Conservation (phyloP, 37 sponge, comb jelly and placozoan genomes). For the Hormiphora californensis region DNA sequence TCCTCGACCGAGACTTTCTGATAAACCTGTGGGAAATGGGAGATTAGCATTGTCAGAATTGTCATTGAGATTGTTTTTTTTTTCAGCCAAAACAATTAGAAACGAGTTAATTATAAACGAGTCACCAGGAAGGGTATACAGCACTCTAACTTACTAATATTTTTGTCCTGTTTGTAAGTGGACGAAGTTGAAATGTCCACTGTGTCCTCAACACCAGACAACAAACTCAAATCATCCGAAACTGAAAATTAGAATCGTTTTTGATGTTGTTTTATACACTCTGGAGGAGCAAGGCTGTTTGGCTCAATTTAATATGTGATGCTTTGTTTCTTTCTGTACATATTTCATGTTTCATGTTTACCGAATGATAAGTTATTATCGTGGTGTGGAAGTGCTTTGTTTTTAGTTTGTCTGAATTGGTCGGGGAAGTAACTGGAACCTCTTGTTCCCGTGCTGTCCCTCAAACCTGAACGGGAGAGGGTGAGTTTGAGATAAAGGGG, state of each 20-base stretch:
- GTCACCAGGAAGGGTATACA: no score
- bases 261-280: neutral
- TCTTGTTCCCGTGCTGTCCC: constrained; percentile 2
- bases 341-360: neutral
- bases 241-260: neutral
- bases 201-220: constrained; percentile 13
- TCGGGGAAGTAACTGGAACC: constrained; percentile 21
- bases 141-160: no score
- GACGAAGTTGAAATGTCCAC: no score
- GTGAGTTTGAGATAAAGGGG: no score
- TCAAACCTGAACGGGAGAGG: constrained; percentile 19
- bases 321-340: neutral
- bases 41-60: no score
- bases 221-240: constrained; percentile 8
- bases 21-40: no score
- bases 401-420: neutral
- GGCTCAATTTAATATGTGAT: neutral
- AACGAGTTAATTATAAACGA: no score
- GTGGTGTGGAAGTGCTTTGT: neutral
- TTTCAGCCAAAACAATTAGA: no score
- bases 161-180: no score
- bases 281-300: neutral
- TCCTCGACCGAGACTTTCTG: no score
- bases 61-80: no score
- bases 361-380: constrained; percentile 19